Evolutionary conservation across 2,797 vertebrate genomes (phyloP), one percentile per base, ranked within the genome.

Genomic region (Lagocephalus sceleratus): DNA sequence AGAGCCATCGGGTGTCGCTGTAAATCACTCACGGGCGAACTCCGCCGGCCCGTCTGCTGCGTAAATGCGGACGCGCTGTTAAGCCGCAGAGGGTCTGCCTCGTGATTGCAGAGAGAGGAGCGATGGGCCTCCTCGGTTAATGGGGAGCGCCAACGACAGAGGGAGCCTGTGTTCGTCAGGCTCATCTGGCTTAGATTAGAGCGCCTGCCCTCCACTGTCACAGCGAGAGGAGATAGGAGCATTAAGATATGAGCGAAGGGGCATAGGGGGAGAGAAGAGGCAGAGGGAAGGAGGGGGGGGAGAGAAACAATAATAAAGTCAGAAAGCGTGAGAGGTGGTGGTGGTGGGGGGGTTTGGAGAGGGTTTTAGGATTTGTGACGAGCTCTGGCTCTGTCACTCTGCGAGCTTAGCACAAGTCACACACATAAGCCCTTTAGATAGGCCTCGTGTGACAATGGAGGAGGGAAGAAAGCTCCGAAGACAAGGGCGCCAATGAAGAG

Each of bases 181-280:
- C 73, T 84, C 89, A 88, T 90, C 89, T 91, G 86, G 85, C 59
- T 89, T 83, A 73, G 80, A 88, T 91, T 89, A 89, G 63, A 66
- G 72, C 14, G 76, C 66, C 72, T 78, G 78, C 65, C 43, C 73
- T 79, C 67, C 61, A 41, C 83, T 86, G 81, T 87, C 82, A 83
- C 61, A 79, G 62, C 51, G 56, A 68, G 66, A 55, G 53, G 47
- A 79, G 80, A 86, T 80, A 83, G 71, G 78, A 59, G 71, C 63
- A 79, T 74, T 71, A 64, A 66, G 63, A 77, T 66, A 71, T 55
- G 73, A 66, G 5, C 11, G n/a, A 12, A 35, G 32, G 14, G 32
- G 14, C 6, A 35, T 6, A 35, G 32, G 14, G 32, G 19, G 40
- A 42, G 40, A 1, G 3, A 42, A 3, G 40, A 42, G 40, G 16